Conservation (phyloP, 2,113 vertebrate species). For the Phocoena sinus region DNA sequence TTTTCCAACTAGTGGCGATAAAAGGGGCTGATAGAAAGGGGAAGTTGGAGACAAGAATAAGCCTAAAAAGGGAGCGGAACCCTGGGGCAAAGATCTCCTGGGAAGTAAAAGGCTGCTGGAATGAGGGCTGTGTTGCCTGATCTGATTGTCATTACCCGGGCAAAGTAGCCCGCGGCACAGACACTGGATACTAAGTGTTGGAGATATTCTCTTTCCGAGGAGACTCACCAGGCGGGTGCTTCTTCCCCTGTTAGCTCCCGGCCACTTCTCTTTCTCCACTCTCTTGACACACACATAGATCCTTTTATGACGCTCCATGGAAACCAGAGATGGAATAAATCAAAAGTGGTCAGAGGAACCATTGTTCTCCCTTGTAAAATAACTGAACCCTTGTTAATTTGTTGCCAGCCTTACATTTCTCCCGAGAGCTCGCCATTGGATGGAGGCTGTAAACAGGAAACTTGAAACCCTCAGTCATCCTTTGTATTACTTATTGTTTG, state of each 20-base stretch:
- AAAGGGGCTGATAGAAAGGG: not conserved
- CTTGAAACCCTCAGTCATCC: not conserved
- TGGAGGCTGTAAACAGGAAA: constrained; percentile 44
- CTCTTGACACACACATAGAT: constrained; percentile 47
- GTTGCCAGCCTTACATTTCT: constrained; percentile 27
- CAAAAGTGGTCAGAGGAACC: constrained; percentile 60
- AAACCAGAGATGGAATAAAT: constrained; percentile 64
- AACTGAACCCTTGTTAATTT: constrained; percentile 50
- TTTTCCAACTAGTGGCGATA: constrained; percentile 16
- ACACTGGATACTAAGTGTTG: constrained; percentile 58
- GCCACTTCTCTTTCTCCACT: constrained; percentile 51
- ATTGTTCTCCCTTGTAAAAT: constrained; percentile 69
- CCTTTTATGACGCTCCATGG: constrained; percentile 67
- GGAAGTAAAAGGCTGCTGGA: not conserved
- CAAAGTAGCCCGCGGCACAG: constrained; percentile 48
- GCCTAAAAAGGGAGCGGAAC: not conserved
- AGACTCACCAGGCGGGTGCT: constrained; percentile 12
- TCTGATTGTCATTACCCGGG: constrained; percentile 51
- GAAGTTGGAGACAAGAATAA: not conserved
- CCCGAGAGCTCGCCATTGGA: not conserved
- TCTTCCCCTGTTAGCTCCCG: constrained; percentile 29
- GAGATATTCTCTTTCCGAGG: constrained; percentile 49
- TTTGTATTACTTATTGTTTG: constrained; percentile 18
- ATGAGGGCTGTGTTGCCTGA: constrained; percentile 6
- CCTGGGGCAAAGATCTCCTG: not conserved